Conservation (phyloP, 2,888 invertebrate genomes). For the Synergus japonicus region DNA sequence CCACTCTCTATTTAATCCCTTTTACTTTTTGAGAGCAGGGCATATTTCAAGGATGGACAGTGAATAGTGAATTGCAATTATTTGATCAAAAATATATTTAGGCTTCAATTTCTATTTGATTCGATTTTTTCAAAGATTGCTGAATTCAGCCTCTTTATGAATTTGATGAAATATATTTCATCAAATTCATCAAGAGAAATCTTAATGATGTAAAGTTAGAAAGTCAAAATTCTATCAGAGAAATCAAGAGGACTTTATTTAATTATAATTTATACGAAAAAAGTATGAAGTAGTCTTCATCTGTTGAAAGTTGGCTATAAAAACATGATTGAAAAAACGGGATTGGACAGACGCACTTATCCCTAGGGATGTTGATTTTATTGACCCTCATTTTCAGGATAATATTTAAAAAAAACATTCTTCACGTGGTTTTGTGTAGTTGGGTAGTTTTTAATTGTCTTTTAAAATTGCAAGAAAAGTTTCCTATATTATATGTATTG, state of each 20-base stretch:
- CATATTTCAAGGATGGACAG: neutral
- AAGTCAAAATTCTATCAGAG: too few relatives aligned
- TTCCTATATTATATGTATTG: too few relatives aligned
- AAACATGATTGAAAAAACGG: too few relatives aligned
- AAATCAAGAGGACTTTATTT: too few relatives aligned
- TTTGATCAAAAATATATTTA: neutral
- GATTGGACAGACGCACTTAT: neutral
- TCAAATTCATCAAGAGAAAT: neutral
- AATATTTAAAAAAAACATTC: neutral
- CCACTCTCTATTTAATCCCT: conserved; percentile 27
- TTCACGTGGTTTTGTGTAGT: neutral
- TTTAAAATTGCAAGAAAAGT: too few relatives aligned
- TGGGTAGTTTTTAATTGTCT: too few relatives aligned
- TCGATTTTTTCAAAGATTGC: neutral
- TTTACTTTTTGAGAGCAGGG: conserved; percentile 31
- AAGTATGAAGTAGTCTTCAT: neutral
- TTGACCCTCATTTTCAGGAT: neutral
- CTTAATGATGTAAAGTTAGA: too few relatives aligned
- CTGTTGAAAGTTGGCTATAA: neutral
- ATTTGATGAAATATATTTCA: too few relatives aligned
- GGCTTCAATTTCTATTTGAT: neutral
- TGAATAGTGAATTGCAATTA: neutral
- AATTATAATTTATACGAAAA: too few relatives aligned
- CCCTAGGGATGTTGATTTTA: neutral
- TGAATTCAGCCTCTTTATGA: neutral